Evolutionary conservation across 2,113 vertebrate species (phyloP).

Genomic region (Pseudolaguvia tuberculata): DNA sequence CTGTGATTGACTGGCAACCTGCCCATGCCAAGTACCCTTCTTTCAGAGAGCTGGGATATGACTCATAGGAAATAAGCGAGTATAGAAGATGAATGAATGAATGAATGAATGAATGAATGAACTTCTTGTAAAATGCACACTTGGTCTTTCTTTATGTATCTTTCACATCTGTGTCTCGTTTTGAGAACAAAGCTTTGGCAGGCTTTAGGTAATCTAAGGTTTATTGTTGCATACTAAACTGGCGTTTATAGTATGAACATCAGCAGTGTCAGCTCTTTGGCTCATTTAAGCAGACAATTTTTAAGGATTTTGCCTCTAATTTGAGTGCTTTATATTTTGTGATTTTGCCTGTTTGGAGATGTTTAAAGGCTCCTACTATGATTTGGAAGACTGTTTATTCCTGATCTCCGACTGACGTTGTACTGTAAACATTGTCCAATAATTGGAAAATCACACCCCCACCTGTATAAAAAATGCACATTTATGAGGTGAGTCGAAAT

Average conservation of each 20-base stretch:
- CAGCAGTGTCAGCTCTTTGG: background rate
- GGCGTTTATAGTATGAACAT: background rate
- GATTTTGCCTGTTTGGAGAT: background rate
- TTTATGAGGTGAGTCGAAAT: background rate
- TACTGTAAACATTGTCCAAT: background rate
- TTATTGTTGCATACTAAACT: background rate
- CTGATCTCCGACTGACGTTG: background rate
- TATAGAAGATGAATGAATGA: too few species aligned
- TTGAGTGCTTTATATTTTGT: constrained; percentile 5
- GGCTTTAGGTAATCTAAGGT: background rate
- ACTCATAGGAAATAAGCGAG: too few species aligned
- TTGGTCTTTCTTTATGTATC: background rate
- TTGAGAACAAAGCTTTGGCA: background rate
- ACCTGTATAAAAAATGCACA: background rate
- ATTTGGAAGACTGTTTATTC: background rate
- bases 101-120: background rate
- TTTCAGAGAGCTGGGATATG: too few species aligned
- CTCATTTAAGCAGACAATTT: background rate
- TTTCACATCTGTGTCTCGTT: background rate
- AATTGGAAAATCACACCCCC: background rate
- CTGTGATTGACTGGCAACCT: too few species aligned
- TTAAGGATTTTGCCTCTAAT: background rate
- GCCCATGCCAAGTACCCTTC: too few species aligned
- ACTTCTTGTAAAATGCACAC: background rate
- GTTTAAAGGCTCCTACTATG: background rate